Base-by-base conservation (phyloP, 2,888 invertebrate species). In the Plagiodera versicolora region DNA sequence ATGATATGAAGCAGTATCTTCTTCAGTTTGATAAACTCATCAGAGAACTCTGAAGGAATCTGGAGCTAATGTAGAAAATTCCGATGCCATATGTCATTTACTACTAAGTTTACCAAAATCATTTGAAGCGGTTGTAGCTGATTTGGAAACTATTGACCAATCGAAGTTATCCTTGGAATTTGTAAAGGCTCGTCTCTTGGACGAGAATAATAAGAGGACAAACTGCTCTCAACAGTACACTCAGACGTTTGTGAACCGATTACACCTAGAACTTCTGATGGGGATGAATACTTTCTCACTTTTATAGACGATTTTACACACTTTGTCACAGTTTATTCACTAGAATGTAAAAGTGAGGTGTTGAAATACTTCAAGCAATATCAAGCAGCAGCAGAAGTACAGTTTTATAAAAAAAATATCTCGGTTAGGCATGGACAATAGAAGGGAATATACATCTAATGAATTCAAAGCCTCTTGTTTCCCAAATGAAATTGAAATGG, bases 21-120 rank as follows among this genome's bases (percentile, higher is more conserved):
- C 53, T 70, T 10, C 61, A 67, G 11, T 71, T 72, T 47, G 70
- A 71, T 45, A 72, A 69, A 47, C 46, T 66, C 2, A 59, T 70
- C 11, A 50, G 69, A 52, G 67, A 69, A 50, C n/a, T n/a, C 53
- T 72, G 20, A 59, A 63, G 28, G 62, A 61, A 19, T 65, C 67
- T 11, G 70, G 70, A 18, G 70, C 70, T 17, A 52, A 20, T 14
- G 11, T 58, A 14, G 63, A 63, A 48, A 59, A 59, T 20, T 32
- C 49, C 1, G 70, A 72, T 50, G 47, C 65, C 19, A 69, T 71
- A 0, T 71, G 69, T 61, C 68, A 71, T 46, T 53, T 65, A 14
- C 44, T 63, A 32, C n/a, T n/a, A n/a, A n/a, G n/a, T n/a, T n/a
- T n/a, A n/a, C n/a, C n/a, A n/a, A n/a, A n/a, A n/a, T 66, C 68